These are phyloP conservation scores for Numenius arquata DNA, from an alignment of 2,113 vertebrate genomes.

Conservation along the genomic window DNA sequence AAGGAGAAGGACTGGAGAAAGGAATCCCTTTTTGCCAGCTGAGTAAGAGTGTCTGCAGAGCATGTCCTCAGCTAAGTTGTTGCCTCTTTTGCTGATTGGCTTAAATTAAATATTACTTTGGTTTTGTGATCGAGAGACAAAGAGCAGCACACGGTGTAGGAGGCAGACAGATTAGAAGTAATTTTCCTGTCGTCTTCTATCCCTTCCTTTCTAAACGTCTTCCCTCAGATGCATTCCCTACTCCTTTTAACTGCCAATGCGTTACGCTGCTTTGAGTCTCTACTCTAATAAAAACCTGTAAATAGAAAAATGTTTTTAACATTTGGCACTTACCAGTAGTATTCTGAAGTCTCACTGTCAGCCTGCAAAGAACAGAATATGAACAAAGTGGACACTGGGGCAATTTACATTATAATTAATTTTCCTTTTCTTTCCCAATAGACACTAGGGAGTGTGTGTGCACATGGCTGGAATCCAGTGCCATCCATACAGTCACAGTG, in stretches of 20 bases:
- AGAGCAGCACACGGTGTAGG: not conserved
- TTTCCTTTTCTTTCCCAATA: not conserved
- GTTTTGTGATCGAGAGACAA: not conserved
- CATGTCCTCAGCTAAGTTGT: not conserved
- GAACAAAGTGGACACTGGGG: not conserved
- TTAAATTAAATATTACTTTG: not conserved
- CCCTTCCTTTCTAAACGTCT: not conserved
- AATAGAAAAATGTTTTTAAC: not conserved
- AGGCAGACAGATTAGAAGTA: not conserved
- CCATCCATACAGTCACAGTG: not conserved
- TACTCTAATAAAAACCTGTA: not conserved
- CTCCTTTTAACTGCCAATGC: not conserved
- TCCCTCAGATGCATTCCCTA: not conserved
- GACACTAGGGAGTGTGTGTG: not conserved
- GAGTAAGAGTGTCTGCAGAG: not conserved
- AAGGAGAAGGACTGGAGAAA: too few relatives aligned
- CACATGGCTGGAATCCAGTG: not conserved
- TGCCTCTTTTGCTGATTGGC: not conserved
- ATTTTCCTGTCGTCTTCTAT: not conserved
- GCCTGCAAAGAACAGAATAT: not conserved
- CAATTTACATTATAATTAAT: not conserved
- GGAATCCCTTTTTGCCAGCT: too few relatives aligned
- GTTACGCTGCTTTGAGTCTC: not conserved
- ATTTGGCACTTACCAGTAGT: not conserved
- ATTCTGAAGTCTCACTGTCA: not conserved